These are phyloP conservation scores for Sinodicranocentrus sp. DNA, from an alignment of 2,888 invertebrate genomes.

Conservation along the genomic window DNA sequence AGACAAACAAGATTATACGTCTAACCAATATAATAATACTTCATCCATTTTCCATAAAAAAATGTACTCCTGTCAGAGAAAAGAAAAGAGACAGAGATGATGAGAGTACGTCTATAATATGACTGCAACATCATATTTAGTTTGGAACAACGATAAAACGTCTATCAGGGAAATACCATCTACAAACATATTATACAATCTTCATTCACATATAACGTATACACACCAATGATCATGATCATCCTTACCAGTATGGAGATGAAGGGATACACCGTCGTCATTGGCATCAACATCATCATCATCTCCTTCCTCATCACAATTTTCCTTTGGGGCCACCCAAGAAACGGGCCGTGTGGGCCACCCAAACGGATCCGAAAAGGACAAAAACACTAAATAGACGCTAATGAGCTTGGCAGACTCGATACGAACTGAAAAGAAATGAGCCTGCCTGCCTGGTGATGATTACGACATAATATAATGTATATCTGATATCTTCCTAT, in stretches of 20 bases:
- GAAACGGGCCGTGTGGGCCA: conserved; percentile 75
- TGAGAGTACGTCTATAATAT: conserved; percentile 10
- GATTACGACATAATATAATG: conserved; percentile 67
- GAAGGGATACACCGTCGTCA: conserved; percentile 14
- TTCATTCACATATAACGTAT: neutral
- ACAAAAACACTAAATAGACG: conserved; percentile 77
- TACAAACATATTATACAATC: conserved; percentile 17
- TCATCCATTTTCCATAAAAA: conserved; percentile 48
- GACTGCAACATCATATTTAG: neutral
- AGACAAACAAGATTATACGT: neutral
- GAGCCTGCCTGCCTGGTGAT: conserved; percentile 60
- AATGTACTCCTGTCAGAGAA: conserved; percentile 37
- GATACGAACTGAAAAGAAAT: conserved; percentile 60
- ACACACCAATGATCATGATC: no score
- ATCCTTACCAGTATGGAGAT: conserved; percentile 20
- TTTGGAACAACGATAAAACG: neutral
- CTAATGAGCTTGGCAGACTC: conserved; percentile 76
- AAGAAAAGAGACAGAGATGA: conserved; percentile 3
- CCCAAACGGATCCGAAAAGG: conserved; percentile 75
- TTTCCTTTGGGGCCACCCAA: conserved; percentile 71
- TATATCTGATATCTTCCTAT: conserved; percentile 65
- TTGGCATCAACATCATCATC: conserved; percentile 30
- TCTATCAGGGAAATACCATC: neutral
- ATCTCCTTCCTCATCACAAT: conserved; percentile 21
- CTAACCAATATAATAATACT: neutral